Percentiles rank a stretch among this genome's conserved stretches.
phyloP scores from a whole-genome alignment of 37 sponge, comb jelly and placozoan species.

The Eunapius fragilis region DNA sequence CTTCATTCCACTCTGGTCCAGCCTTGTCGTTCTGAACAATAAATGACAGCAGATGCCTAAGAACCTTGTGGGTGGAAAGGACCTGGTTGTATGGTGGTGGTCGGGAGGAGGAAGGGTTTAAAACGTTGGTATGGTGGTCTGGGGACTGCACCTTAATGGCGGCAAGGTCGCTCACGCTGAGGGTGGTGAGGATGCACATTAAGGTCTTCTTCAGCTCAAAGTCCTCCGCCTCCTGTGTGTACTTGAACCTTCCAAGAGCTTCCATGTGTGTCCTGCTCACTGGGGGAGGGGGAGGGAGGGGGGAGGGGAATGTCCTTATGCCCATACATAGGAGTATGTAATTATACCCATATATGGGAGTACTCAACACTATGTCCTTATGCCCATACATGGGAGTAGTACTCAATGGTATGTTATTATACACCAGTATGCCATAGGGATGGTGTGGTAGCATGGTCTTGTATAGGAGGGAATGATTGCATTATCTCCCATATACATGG shows the following conservation, averaged over 20 bases:
- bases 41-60: slow-evolving; percentile 87
- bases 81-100: slow-evolving; percentile 35
- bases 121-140: neutral
- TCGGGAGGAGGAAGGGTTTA: neutral
- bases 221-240: slow-evolving; percentile 80
- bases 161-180: slow-evolving; percentile 54
- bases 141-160: slow-evolving; percentile 61
- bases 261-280: neutral
- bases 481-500: neutral
- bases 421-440: neutral
- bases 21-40: slow-evolving; percentile 87
- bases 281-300: too few species aligned
- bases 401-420: neutral
- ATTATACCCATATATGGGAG: too few species aligned
- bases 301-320: neutral
- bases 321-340: neutral
- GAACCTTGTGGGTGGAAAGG: slow-evolving; percentile 64
- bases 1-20: slow-evolving; percentile 77
- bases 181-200: slow-evolving; percentile 71
- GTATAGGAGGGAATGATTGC: too few species aligned
- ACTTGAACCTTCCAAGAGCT: slow-evolving; percentile 29
- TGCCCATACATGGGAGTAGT: too few species aligned
- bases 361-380: neutral
- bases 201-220: slow-evolving; percentile 95
- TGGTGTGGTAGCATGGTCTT: neutral